Evolutionary conservation across 1,140 invertebrate species (phyloP).

Genomic region (Steinernema feltiae): DNA sequence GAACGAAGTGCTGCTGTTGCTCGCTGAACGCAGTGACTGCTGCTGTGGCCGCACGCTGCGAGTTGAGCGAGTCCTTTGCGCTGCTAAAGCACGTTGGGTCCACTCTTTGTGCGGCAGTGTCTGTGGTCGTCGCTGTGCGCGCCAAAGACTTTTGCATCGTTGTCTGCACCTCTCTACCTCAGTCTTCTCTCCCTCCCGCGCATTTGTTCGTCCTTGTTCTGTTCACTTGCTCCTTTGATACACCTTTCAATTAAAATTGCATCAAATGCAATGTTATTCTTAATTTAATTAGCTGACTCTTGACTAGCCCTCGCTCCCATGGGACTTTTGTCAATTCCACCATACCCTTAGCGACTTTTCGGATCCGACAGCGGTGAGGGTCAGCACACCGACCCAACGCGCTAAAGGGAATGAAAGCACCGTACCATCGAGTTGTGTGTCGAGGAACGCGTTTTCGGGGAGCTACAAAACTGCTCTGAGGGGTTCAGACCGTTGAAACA

Average conservation of each 20-base stretch:
- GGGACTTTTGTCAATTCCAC: too few species aligned
- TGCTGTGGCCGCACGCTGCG: conserved; percentile 12
- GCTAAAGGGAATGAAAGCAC: not conserved
- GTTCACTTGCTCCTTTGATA: not conserved
- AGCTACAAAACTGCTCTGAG: too few species aligned
- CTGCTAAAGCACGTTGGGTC: not conserved
- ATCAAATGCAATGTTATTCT: not conserved
- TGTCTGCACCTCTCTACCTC: conserved; percentile 2
- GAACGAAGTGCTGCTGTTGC: not conserved
- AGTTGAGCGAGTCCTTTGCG: not conserved
- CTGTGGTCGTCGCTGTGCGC: not conserved
- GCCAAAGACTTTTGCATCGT: not conserved
- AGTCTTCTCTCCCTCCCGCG: not conserved
- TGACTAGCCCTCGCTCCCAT: not conserved
- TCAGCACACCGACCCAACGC: not conserved
- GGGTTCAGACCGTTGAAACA: too few species aligned
- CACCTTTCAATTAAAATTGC: conserved; percentile 6
- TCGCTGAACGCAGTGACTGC: not conserved
- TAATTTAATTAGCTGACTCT: conserved; percentile 9
- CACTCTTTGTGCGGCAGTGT: conserved; percentile 6
- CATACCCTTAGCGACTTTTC: too few species aligned
- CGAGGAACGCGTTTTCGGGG: too few species aligned
- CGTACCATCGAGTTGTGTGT: not conserved
- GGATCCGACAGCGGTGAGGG: too few species aligned
- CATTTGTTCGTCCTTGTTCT: not conserved